Base-by-base conservation (phyloP, 2,797 vertebrate genomes). In the Pagetopsis macropterus region DNA sequence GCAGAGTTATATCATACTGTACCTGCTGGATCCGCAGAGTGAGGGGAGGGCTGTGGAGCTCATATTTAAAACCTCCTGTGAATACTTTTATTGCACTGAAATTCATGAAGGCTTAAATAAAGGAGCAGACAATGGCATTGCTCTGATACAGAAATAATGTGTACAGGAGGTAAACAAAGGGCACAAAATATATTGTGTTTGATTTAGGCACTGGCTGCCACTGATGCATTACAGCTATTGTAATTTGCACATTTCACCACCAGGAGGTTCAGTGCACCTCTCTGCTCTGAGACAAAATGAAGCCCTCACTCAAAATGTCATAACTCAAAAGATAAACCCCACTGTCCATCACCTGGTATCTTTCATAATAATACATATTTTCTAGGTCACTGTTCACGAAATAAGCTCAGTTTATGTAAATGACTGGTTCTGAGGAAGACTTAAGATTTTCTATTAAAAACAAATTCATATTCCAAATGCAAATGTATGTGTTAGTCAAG, bases 21-120 rank as follows among this genome's bases (percentile, higher is more conserved):
- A 72, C 59, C 62, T 72, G 65, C 55, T 52, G 63, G 65, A 76
- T 79, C 70, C 57, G 72, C 48, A 40, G 40, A 66, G 65, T 51
- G 65, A 81, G 65, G 51, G 51, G 23, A 62, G 50, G 59, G 72
- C 75, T 61, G 19, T 54, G 46, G 51, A 84, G 76, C 82, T 90
- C 78, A 90, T 90, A 88, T 88, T 79, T 44, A 75, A 83, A 82
- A 63, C 70, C 89, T 85, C 88, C 31, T 44, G 83, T 71, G 88
- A 80, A 78, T 83, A 72, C 78, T 65, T 88, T 90, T 92, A 91
- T 91, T 90, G 84, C 79, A 69, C 51, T 71, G 87, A 89, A 84
- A 81, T 70, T 65, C 71, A 79, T 61, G 69, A 75, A 43, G 70
- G 65, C 51, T 59, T 50, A 66, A 63, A 87, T 84, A 62, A 88